A percentile compares a stretch with the other conserved stretches of the same genome.
Conservation (phyloP, 1,140 invertebrate species). For the Euwallacea fornicatus region DNA sequence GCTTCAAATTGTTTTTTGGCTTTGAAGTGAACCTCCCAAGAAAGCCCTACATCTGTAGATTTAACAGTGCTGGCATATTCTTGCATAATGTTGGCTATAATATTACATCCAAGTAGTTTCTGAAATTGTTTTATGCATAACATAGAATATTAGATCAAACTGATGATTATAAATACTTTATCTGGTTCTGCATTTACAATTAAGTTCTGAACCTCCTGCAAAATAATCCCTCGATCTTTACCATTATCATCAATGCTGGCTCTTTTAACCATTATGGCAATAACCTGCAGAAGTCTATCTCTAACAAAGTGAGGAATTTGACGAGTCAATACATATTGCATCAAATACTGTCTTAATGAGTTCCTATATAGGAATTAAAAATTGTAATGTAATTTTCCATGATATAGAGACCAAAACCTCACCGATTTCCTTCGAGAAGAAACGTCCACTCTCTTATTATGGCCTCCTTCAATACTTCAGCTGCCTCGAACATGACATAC, state of each 20-base stretch:
- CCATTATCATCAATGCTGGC: constrained; percentile 73
- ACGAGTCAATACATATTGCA: constrained; percentile 74
- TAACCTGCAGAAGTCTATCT: constrained; percentile 72
- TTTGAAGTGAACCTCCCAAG: constrained; percentile 83
- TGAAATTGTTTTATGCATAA: constrained; percentile 46
- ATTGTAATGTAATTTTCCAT: neutral
- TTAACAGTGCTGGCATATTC: constrained; percentile 85
- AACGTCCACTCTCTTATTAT: constrained; percentile 81
- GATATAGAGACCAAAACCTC: neutral
- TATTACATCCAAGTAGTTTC: constrained; percentile 76
- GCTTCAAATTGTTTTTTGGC: constrained; percentile 84
- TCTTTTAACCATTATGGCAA: constrained; percentile 86
- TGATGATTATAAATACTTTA: constrained; percentile 51
- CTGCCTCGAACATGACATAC: constrained; percentile 86
- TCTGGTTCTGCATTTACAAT: constrained; percentile 66
- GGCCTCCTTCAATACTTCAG: constrained; percentile 79
- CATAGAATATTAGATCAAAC: neutral
- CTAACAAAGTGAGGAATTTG: constrained; percentile 63
- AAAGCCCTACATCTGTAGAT: constrained; percentile 80
- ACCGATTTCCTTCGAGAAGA: constrained; percentile 62
- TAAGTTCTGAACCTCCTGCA: constrained; percentile 73
- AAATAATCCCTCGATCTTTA: constrained; percentile 66
- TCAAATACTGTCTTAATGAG: constrained; percentile 75
- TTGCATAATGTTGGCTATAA: constrained; percentile 80
- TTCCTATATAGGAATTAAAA: constrained; percentile 54